phyloP scores from a whole-genome alignment of 1,140 invertebrate species.

The Brachionus angularis region DNA sequence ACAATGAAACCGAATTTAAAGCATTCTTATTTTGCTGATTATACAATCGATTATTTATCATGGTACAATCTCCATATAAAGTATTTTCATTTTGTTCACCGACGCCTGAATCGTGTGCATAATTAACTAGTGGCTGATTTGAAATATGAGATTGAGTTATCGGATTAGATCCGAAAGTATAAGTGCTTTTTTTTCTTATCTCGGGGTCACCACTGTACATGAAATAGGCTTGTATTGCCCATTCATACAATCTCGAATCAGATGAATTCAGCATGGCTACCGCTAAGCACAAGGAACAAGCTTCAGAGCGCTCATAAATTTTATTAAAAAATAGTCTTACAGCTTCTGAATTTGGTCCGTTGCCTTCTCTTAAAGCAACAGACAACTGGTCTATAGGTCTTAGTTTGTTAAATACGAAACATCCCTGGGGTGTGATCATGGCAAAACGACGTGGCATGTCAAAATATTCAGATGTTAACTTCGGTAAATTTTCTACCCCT shows the following conservation, averaged over 20 bases:
- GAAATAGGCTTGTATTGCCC: constrained; percentile 85
- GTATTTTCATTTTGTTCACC: constrained; percentile 59
- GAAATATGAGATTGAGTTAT: background rate
- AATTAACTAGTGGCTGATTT: constrained; percentile 44
- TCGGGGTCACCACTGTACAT: constrained; percentile 76
- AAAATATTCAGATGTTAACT: constrained; percentile 34
- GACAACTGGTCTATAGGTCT: constrained; percentile 78
- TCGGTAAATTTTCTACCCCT: constrained; percentile 1
- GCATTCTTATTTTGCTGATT: background rate
- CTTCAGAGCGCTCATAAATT: constrained; percentile 72
- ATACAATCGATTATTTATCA: constrained; percentile 1
- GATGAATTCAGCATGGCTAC: constrained; percentile 62
- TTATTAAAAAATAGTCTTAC: constrained; percentile 79
- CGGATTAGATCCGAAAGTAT: constrained; percentile 45
- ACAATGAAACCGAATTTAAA: background rate
- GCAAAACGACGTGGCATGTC: constrained; percentile 37
- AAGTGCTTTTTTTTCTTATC: constrained; percentile 47
- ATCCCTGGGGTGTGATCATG: constrained; percentile 62
- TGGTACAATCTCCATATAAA: constrained; percentile 71
- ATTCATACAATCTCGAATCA: constrained; percentile 65
- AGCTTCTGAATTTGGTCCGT: constrained; percentile 75
- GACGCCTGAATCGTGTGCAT: constrained; percentile 47
- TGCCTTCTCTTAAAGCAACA: constrained; percentile 69
- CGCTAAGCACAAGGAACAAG: constrained; percentile 79
- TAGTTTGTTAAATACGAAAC: constrained; percentile 74